These are phyloP conservation scores for Rhyacophila brunnea DNA, from an alignment of 1,140 invertebrate genomes.

Conservation along the genomic window DNA sequence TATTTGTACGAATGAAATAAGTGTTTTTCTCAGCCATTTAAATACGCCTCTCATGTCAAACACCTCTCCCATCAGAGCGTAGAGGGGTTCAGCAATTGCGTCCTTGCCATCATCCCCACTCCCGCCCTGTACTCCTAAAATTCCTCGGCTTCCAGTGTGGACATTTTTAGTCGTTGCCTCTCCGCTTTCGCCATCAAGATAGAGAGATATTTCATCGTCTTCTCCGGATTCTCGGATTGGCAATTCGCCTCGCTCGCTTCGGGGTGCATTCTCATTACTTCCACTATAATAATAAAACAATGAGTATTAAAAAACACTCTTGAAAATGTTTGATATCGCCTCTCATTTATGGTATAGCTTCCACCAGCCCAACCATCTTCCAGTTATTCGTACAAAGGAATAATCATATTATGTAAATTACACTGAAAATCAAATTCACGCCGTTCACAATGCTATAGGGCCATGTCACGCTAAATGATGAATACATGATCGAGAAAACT, in stretches of 20 bases:
- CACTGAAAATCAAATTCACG: no score
- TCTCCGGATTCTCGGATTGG: slow-evolving; percentile 54
- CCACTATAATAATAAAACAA: slow-evolving; percentile 22
- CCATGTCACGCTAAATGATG: no score
- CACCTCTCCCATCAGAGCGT: slow-evolving; percentile 80
- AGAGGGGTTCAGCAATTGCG: slow-evolving; percentile 85
- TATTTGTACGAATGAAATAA: slow-evolving; percentile 90
- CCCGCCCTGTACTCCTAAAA: slow-evolving; percentile 35
- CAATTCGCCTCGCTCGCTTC: slow-evolving; percentile 31
- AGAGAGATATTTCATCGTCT: slow-evolving; percentile 72
- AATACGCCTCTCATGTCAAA: slow-evolving; percentile 88
- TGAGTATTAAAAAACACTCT: no score
- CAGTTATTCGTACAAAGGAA: no score
- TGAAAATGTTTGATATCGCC: no score
- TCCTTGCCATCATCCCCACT: slow-evolving; percentile 67
- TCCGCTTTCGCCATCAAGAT: slow-evolving; percentile 61
- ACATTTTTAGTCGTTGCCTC: slow-evolving; percentile 45
- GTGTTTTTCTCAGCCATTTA: slow-evolving; percentile 79
- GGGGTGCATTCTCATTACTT: slow-evolving; percentile 31
- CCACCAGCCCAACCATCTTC: no score
- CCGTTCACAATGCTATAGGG: no score
- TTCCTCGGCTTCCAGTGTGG: slow-evolving; percentile 37
- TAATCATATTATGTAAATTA: no score
- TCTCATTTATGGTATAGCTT: no score
- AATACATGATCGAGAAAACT: no score